phyloP scores from a whole-genome alignment of 2,888 invertebrate genomes.

The Sabellastarte sp. region DNA sequence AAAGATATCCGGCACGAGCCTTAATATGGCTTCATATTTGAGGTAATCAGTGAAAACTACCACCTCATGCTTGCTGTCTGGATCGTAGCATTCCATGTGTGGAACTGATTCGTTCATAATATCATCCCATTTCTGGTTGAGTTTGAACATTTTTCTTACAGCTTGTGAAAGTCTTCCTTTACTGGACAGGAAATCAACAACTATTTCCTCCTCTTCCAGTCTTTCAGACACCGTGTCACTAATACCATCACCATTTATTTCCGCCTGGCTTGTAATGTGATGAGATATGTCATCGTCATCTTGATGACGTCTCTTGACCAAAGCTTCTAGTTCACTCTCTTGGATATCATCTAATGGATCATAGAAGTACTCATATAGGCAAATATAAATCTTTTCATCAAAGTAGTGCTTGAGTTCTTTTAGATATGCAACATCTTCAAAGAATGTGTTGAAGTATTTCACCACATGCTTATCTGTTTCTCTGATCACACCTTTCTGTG shows the following conservation, averaged over 20 bases:
- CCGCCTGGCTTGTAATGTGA: too few species aligned
- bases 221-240: too few species aligned
- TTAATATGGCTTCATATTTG: constrained; percentile 39
- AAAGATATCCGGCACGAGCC: constrained; percentile 50
- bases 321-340: background rate
- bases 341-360: constrained; percentile 29
- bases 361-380: constrained; percentile 40
- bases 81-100: constrained; percentile 39
- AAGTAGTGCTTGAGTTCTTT: constrained; percentile 43
- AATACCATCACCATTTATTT: too few species aligned
- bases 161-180: constrained; percentile 29
- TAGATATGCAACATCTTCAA: constrained; percentile 40
- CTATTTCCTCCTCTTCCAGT: constrained; percentile 1
- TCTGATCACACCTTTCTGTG: background rate
- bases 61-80: constrained; percentile 46
- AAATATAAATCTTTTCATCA: constrained; percentile 41
- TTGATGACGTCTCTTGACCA: too few species aligned
- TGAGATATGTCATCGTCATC: too few species aligned
- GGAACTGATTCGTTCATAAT: constrained; percentile 38
- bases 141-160: constrained; percentile 36
- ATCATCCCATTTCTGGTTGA: constrained; percentile 41
- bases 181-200: constrained; percentile 8
- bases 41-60: constrained; percentile 35
- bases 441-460: constrained; percentile 39
- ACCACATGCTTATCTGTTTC: constrained; percentile 23